These are phyloP conservation scores for Melipona quadrifasciata DNA, from an alignment of 1,140 invertebrate species.

Conservation along the genomic window DNA sequence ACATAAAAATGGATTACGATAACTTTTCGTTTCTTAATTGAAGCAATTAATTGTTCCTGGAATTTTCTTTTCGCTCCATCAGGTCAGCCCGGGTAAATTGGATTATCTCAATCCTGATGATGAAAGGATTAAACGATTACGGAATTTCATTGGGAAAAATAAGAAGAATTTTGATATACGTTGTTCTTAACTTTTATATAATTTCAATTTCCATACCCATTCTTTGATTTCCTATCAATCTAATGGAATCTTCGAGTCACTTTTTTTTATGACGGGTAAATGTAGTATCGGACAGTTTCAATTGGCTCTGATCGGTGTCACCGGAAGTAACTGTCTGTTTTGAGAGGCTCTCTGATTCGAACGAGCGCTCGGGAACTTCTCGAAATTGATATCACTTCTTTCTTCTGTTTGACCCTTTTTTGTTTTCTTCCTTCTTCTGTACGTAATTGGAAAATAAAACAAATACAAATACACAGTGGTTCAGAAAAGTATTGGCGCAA, in stretches of 20 bases:
- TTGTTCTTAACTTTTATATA: background rate
- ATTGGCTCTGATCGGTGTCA: background rate
- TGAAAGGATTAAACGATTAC: slow-evolving; percentile 14
- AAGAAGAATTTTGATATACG: background rate
- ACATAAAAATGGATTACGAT: background rate
- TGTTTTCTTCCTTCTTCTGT: too few relatives aligned
- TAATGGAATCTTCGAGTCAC: background rate
- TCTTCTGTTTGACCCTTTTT: too few relatives aligned
- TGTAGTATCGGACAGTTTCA: background rate
- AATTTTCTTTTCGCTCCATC: background rate
- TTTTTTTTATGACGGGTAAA: background rate
- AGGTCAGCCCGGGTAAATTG: background rate
- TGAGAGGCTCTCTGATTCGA: background rate
- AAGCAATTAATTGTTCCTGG: background rate
- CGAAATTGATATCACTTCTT: background rate
- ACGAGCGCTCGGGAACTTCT: too few relatives aligned
- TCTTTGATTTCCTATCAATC: too few relatives aligned
- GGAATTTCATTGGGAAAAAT: background rate
- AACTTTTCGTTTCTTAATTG: rapidly evolving
- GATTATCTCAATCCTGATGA: background rate
- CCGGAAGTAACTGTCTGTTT: slow-evolving; percentile 9
- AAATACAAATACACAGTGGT: too few relatives aligned
- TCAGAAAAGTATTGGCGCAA: too few relatives aligned
- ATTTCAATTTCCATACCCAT: background rate
- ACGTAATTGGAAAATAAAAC: too few relatives aligned